Base-by-base conservation (phyloP, 1,140 invertebrate species). In the Thaumatotibia leucotreta region DNA sequence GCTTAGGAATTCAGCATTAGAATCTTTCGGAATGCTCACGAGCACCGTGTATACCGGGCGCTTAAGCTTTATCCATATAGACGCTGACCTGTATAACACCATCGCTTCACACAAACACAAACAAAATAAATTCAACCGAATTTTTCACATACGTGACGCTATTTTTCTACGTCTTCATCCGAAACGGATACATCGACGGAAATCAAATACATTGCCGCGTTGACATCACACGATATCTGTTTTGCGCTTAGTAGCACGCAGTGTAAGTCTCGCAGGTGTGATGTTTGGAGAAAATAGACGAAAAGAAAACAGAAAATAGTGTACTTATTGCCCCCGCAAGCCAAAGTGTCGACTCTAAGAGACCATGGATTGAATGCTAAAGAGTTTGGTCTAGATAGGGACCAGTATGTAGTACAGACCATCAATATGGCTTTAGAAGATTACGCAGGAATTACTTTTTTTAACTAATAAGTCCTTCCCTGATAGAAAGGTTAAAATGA, bases 281-380 rank as follows among this genome's bases (percentile, higher is more conserved):
- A 54, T 11, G 4, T 8, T 58, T 6, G 52, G 11, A 4, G 22
- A 27, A 8, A 54, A 11, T 29, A 24, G 23, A 31, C n/a, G 23
- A 58, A 29, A 58, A 58, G 24, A 24, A 24, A 54, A 54, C 50
- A 54, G 50, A 54, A 45, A 58, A 17, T 58, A 58, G 52, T 58
- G 52, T 58, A 58, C 52, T 58, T 58, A 58, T 58, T 58, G 52
- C 24, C 17, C 52, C 52, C 52, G 29, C 52, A 58, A 58, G 52
- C 52, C 52, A 17, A 58, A 58, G 52, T 58, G 52, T 58, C 52
- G 52, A 58, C 52, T 58, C 8, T 14, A 58, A 58, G 10, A 58
- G 52, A 29, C 27, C 52, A 24, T 31, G 52, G 52, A 58, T 58
- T 58, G 52, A 58, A 58, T 58, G 14, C 24, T 58, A 58, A 58